phyloP scores from a whole-genome alignment of 2,888 invertebrate species.

The Idaea dimidiata region DNA sequence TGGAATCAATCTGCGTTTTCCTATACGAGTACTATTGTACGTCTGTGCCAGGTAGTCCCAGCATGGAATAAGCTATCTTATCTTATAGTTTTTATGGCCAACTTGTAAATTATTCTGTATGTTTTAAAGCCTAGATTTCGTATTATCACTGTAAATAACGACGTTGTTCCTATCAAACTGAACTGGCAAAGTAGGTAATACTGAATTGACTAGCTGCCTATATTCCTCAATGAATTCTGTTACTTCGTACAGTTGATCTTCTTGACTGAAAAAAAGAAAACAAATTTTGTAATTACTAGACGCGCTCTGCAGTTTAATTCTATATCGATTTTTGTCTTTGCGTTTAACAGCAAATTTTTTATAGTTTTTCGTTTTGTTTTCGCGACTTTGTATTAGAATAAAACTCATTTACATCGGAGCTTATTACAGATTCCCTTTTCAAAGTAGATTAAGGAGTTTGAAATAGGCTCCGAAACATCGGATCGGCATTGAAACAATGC shows the following conservation, averaged over 20 bases:
- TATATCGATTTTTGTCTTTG: not conserved
- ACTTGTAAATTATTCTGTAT: not conserved
- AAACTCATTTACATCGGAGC: too few species aligned
- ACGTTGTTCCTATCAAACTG: constrained; percentile 48
- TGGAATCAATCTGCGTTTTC: too few species aligned
- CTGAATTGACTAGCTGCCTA: constrained; percentile 42
- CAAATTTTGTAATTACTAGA: not conserved
- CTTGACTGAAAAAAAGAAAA: constrained; percentile 40
- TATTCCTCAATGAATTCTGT: constrained; percentile 43
- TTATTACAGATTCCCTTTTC: too few species aligned
- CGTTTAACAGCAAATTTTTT: too few species aligned
- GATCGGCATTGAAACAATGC: too few species aligned
- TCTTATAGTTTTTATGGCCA: constrained; percentile 4
- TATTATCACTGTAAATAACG: constrained; percentile 35
- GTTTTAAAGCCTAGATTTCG: constrained; percentile 41
- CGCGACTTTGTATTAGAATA: too few species aligned
- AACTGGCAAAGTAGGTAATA: constrained; percentile 46
- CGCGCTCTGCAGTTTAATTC: too few species aligned
- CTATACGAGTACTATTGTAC: too few species aligned
- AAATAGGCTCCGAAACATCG: too few species aligned
- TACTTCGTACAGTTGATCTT: constrained; percentile 43
- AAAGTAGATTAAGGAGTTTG: too few species aligned
- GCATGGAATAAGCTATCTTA: not conserved
- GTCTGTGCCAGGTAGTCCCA: too few species aligned
- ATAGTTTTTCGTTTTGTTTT: too few species aligned